Base-by-base conservation (phyloP, 2,113 vertebrate species). In the Balaeniceps rex region DNA sequence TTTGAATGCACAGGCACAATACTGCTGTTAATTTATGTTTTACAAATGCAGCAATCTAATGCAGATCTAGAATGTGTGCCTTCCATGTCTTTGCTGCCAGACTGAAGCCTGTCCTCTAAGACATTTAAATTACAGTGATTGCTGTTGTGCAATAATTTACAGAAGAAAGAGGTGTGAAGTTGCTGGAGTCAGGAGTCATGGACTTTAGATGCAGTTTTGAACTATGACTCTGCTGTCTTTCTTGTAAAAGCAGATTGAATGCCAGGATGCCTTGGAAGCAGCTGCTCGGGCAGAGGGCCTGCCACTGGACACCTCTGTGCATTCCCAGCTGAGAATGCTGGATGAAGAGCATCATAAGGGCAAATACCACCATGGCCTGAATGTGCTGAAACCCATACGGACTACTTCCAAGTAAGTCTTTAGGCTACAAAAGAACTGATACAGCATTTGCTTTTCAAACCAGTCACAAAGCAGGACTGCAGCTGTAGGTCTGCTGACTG, bases 251-350 rank as follows among this genome's bases (percentile, higher is more conserved):
- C 96, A 98, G 97, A 60, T 97, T 80, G 97, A 98, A 84, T 98
- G 98, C 94, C 98, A 98, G 72, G 99, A 99, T 99, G 98, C 98
- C 94, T 95, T 99, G 97, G 99, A 99, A 98, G 98, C 98, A 51
- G 99, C 99, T 83, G 99, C 98, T 71, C 98, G 99, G 65, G 99
- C 98, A 2, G 99, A 99, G 93, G 99, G 99, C 38, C 98, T 99
- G 71, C 97, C 98, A 6, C 94, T 99, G 97, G 99, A 99, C 78
- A 97, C 92, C 81, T 98, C 98, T 2, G 89, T 97, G 72, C 97
- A 98, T 78, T 97, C 98, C 91, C 98, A 98, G 91, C 94, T 98
- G 90, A 98, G 98, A 93, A 98, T 98, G 92, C 96, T 99, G 95
- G 98, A 98, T 0, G 98, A 99, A 76, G 98, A 98, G 11, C 98